Percentiles rank a stretch among this genome's conserved stretches.
Conservation (phyloP, 2,113 vertebrate genomes). For the Phaetusa simplex region DNA sequence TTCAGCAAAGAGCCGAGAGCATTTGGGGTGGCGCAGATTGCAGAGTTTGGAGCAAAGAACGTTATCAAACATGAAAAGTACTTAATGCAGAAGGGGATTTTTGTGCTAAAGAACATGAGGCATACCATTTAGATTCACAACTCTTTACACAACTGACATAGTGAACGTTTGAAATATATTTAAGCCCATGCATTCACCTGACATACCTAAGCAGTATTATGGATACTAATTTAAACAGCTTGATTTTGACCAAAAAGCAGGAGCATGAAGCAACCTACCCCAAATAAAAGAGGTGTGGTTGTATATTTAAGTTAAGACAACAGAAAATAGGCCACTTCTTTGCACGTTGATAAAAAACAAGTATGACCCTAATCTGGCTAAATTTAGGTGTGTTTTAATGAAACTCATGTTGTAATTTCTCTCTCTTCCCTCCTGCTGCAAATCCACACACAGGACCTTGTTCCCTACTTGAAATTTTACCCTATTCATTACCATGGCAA, state of each 20-base stretch:
- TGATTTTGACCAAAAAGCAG: background rate
- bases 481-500: background rate
- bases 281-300: background rate
- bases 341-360: background rate
- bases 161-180: background rate
- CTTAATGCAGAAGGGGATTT: background rate
- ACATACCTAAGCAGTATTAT: background rate
- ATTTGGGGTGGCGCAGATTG: background rate
- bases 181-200: background rate
- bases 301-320: background rate
- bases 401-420: background rate
- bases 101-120: background rate
- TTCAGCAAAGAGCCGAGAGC: background rate
- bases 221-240: background rate
- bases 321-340: background rate
- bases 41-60: background rate
- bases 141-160: background rate
- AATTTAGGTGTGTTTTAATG: background rate
- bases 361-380: background rate
- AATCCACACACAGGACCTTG: background rate
- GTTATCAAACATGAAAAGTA: background rate
- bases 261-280: background rate
- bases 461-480: accelerated
- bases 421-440: background rate
- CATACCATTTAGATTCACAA: background rate